Percentiles rank a stretch among this genome's conserved stretches.
phyloP scores from a whole-genome alignment of 2,113 vertebrate genomes.

The Chamaea fasciata region DNA sequence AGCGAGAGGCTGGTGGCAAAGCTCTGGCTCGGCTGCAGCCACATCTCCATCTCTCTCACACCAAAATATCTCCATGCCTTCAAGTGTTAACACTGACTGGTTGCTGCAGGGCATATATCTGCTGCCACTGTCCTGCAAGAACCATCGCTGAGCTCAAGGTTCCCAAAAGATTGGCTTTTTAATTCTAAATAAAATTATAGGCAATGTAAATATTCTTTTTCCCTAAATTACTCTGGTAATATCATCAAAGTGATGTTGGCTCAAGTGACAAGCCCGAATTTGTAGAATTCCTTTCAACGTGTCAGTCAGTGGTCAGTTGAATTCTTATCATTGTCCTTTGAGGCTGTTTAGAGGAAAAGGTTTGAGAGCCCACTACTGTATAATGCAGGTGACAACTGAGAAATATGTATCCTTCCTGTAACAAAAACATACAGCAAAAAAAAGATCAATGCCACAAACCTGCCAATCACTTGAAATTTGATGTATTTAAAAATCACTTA shows the following conservation, averaged over 20 bases:
- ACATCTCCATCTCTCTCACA: not conserved
- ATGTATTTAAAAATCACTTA: not conserved
- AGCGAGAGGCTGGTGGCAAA: not conserved
- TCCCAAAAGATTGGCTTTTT: not conserved
- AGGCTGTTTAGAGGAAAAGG: not conserved
- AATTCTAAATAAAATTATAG: not conserved
- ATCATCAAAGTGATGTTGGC: not conserved
- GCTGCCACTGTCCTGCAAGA: not conserved
- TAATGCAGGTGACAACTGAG: not conserved
- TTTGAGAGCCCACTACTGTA: not conserved
- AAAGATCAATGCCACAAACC: not conserved
- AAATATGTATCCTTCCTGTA: not conserved
- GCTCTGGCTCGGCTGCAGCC: fast-evolving
- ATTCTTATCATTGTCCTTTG: not conserved
- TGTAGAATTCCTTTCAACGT: not conserved
- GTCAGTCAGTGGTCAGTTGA: not conserved
- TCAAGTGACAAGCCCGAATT: not conserved
- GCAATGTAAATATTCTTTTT: not conserved
- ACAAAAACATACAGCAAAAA: not conserved
- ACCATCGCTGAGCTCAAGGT: fast-evolving
- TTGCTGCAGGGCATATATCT: not conserved
- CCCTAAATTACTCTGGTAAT: not conserved
- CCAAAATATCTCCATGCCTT: not conserved
- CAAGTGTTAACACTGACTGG: not conserved
- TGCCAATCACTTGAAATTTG: not conserved